Percentiles rank a stretch among this genome's conserved stretches.
These are phyloP conservation scores for Anolis carolinensis DNA, from an alignment of 2,113 vertebrate genomes.

Conservation along the genomic window DNA sequence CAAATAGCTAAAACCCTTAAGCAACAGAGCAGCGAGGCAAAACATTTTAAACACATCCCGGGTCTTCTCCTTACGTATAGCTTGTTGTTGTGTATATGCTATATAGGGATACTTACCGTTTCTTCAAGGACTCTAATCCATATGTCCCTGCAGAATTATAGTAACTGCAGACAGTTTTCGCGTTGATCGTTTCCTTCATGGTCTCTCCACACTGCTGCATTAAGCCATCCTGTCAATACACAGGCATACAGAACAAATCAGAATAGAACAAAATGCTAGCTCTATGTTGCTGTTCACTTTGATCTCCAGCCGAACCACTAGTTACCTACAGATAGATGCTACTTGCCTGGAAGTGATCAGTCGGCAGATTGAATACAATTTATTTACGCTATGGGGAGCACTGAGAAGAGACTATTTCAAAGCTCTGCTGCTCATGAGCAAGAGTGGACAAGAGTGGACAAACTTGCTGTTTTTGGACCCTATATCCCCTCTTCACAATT, in stretches of 20 bases:
- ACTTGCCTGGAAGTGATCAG: background rate
- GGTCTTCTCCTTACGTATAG: slow-evolving; percentile 12
- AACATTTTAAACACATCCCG: no score
- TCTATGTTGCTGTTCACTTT: background rate
- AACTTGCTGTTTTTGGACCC: no score
- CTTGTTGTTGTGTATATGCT: background rate
- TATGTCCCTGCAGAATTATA: slow-evolving; percentile 90
- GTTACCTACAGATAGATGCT: background rate
- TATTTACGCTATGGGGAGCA: background rate
- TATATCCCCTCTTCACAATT: no score
- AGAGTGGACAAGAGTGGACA: no score
- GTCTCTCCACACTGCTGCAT: slow-evolving; percentile 97
- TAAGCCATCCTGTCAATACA: slow-evolving; percentile 86
- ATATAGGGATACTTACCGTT: slow-evolving; percentile 79
- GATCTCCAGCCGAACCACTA: background rate
- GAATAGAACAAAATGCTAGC: background rate
- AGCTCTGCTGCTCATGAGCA: no score
- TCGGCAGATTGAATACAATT: background rate
- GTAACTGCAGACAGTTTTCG: slow-evolving; percentile 91
- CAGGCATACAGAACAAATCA: background rate
- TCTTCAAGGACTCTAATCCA: slow-evolving; percentile 92
- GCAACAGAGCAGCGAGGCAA: background rate
- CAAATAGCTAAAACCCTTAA: background rate
- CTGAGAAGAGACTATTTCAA: no score
- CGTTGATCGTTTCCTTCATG: slow-evolving; percentile 96